Conservation (phyloP, 2,888 invertebrate genomes). For the Mayetiola destructor region DNA sequence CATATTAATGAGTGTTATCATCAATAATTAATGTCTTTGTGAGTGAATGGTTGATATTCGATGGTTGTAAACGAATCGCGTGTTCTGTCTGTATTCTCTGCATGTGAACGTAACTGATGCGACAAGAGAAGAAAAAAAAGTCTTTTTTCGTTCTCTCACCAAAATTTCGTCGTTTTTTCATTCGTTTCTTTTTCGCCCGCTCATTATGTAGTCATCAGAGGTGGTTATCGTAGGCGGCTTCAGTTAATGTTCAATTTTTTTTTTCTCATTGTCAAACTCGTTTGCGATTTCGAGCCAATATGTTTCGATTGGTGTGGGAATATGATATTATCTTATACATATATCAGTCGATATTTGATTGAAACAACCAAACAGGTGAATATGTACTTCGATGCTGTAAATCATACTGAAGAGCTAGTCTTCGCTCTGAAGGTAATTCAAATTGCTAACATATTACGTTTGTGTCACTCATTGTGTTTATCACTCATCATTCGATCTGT, state of each 20-base stretch:
- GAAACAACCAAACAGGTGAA: too few species aligned
- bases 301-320: conserved; percentile 4
- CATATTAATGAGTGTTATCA: conserved; percentile 16
- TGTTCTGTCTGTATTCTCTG: conserved; percentile 2
- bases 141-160: conserved; percentile 18
- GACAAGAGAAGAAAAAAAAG: not conserved
- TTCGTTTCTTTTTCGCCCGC: not conserved
- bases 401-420: too few species aligned
- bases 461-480: too few species aligned
- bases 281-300: too few species aligned
- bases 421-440: too few species aligned
- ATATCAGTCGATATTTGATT: too few species aligned
- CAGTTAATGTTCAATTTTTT: conserved; percentile 5
- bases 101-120: not conserved
- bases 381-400: too few species aligned
- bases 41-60: conserved; percentile 10
- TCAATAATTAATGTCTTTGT: conserved; percentile 15
- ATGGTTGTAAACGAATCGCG: conserved; percentile 7
- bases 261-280: not conserved
- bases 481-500: too few species aligned
- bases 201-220: conserved; percentile 9
- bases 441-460: too few species aligned
- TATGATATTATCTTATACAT: conserved; percentile 1
- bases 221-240: conserved; percentile 12
- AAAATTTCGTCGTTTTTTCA: not conserved